Evolutionary conservation across 2,888 invertebrate genomes (phyloP), one percentile per base, ranked within the genome.

Genomic region (Bhutanitis thaidina): DNA sequence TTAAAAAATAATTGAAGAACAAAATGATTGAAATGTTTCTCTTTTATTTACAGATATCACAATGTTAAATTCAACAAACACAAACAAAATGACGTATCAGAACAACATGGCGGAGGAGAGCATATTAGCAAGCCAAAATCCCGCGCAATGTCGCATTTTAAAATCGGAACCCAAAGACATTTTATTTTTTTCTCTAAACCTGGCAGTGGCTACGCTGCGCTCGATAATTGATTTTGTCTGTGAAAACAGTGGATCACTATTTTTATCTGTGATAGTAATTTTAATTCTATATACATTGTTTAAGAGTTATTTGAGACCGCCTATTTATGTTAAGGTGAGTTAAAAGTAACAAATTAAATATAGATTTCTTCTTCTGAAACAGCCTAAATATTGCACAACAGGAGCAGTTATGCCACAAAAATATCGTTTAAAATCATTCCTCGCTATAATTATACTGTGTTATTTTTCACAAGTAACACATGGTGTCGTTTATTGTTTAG

Each of bases 321-420:
- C 40, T 2, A 51, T 45, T 30, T 51, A 51, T 25, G 40, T 45
- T 16, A 51, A 39, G 45, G 51, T 51, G 4, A 40, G 51, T 43
- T 9, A 2, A 27, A 27, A 4, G 1, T 27, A 27, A 1, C 20
- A 20, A 3, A 20, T 20, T n/a, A n/a, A n/a, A n/a, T n/a, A n/a
- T n/a, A n/a, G n/a, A n/a, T n/a, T n/a, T 3, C 20, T 20, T 5
- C 3, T 20, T 3, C 20, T 20, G 5, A 20, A 20, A 20, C 20
- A 20, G 5, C 20, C 3, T 20, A 20, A 20, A 20, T 3, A 20
- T n/a, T n/a, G n/a, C n/a, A n/a, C n/a, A n/a, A n/a, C 20, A 20
- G 5, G 20, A 20, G 20, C 20, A 20, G 5, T 3, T 20, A 20
- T 20, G 20, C 20, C 20, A 5, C n/a, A n/a, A n/a, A n/a, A n/a